phyloP scores from a whole-genome alignment of 2,113 vertebrate species.

The Gymnobelideus leadbeateri region DNA sequence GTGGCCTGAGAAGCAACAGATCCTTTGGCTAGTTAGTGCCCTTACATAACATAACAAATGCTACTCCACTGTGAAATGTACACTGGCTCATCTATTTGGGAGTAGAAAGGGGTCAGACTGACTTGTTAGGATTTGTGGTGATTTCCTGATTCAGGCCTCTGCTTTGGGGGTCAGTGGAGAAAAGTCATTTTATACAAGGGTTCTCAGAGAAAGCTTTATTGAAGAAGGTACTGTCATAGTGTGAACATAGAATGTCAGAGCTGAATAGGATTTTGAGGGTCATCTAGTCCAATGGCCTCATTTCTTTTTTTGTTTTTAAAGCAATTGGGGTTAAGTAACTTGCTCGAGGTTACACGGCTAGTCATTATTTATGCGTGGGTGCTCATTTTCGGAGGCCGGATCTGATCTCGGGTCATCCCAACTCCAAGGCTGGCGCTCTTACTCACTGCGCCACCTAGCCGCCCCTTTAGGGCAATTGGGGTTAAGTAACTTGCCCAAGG shows the following conservation, averaged over 20 bases:
- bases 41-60: conserved; percentile 6
- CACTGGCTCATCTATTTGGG: neutral
- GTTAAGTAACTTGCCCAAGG: no score
- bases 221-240: neutral
- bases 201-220: neutral
- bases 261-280: neutral
- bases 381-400: no score
- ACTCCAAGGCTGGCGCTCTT: no score
- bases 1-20: neutral
- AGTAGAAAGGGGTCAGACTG: neutral
- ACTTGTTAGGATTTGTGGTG: neutral
- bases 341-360: no score
- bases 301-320: no score
- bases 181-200: neutral
- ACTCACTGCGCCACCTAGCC: no score
- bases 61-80: neutral
- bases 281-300: neutral
- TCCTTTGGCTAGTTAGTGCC: neutral
- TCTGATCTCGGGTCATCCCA: no score
- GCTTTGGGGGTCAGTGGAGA: neutral
- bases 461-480: no score
- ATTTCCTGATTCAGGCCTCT: neutral
- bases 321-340: no score
- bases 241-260: neutral
- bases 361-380: no score